These are phyloP conservation scores for Coilia nasus DNA, from an alignment of 2,797 vertebrate genomes.

Conservation along the genomic window DNA sequence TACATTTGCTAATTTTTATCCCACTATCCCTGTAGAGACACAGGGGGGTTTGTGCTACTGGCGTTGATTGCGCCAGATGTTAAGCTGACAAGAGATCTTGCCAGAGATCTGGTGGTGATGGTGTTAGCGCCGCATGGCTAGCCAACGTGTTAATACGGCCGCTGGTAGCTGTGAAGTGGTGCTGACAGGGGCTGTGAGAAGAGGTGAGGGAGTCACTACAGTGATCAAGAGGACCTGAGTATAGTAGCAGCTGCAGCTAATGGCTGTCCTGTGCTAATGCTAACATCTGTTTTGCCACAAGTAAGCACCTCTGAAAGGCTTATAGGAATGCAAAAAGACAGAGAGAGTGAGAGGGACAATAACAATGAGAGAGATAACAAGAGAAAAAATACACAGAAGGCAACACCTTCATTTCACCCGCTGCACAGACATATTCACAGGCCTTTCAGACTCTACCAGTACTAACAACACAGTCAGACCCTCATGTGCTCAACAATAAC, in stretches of 20 bases:
- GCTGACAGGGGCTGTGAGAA: slow-evolving; percentile 7
- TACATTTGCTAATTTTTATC: too few relatives aligned
- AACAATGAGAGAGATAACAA: neutral
- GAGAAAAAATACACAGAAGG: too few relatives aligned
- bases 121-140: neutral
- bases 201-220: neutral
- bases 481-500: neutral
- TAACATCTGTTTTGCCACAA: neutral
- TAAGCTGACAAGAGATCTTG: neutral
- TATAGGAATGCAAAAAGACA: neutral
- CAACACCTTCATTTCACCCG: neutral
- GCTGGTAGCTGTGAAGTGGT: neutral
- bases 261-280: neutral
- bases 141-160: neutral
- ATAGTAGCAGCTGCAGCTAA: neutral
- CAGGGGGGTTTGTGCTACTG: neutral
- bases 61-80: neutral
- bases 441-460: neutral
- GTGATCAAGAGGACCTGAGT: neutral
- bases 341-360: neutral
- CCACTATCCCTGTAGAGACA: neutral
- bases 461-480: neutral
- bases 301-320: neutral
- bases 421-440: neutral
- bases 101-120: neutral